Conservation (phyloP, 2,888 invertebrate genomes). For the Drosophila parthenogenetica region DNA sequence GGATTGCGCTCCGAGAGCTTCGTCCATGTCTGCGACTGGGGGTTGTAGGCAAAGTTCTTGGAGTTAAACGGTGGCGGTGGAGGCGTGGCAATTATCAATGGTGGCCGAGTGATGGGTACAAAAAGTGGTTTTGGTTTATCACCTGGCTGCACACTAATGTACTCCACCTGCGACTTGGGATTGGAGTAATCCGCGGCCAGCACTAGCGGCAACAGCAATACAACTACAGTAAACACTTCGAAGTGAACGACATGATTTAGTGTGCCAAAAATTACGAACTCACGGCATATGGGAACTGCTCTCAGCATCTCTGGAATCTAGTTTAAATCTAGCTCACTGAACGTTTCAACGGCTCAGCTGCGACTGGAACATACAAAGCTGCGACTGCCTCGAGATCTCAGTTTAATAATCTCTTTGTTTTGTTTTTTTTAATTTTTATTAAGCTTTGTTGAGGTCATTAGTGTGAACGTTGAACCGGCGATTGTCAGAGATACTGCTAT, state of each 20-base stretch:
- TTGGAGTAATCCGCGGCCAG: constrained; percentile 60
- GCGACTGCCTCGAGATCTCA: constrained; percentile 25
- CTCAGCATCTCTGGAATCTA: constrained; percentile 30
- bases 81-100: constrained; percentile 62
- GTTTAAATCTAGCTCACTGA: constrained; percentile 14
- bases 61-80: constrained; percentile 68
- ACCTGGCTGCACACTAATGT: constrained; percentile 54
- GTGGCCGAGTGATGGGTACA: constrained; percentile 68
- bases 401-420: constrained; percentile 34
- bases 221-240: constrained; percentile 19
- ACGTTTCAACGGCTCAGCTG: constrained; percentile 31
- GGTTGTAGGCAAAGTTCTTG: constrained; percentile 80
- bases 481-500: constrained; percentile 19
- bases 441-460: constrained; percentile 42
- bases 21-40: constrained; percentile 75
- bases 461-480: constrained; percentile 46
- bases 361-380: constrained; percentile 49
- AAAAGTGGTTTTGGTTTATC: constrained; percentile 65
- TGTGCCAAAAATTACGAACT: constrained; percentile 25
- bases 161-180: constrained; percentile 82
- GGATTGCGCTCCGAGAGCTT: constrained; percentile 69
- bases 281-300: constrained; percentile 38
- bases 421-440: constrained; percentile 26
- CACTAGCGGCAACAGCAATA: constrained; percentile 24
- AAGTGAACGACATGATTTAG: too few species aligned